A percentile compares a stretch with the other conserved stretches of the same genome.
These are phyloP conservation scores for Xiphophorus hellerii DNA, from an alignment of 2,113 vertebrate genomes.

Conservation along the genomic window DNA sequence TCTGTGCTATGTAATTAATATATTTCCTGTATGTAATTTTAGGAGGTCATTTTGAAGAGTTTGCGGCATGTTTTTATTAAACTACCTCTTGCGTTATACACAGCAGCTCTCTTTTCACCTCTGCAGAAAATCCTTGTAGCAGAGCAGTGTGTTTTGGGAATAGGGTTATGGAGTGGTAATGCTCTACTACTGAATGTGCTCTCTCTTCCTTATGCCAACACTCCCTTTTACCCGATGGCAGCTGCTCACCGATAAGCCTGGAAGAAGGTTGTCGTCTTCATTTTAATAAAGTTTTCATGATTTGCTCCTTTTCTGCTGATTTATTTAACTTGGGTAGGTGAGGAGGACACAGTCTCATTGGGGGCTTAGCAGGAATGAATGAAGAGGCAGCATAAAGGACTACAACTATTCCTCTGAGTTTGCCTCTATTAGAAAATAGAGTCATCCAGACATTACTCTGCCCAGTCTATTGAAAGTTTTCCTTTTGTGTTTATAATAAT, in stretches of 20 bases:
- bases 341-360: neutral
- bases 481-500: neutral
- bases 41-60: neutral
- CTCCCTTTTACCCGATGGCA: neutral
- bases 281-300: constrained; percentile 5
- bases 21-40: neutral
- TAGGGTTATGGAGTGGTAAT: neutral
- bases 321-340: constrained; percentile 5
- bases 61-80: neutral
- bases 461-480: neutral
- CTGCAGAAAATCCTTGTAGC: neutral
- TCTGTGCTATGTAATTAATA: neutral
- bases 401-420: neutral
- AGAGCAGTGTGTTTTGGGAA: neutral
- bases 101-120: neutral
- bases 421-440: neutral
- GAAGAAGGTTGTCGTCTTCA: neutral
- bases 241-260: neutral
- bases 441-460: neutral
- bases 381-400: neutral
- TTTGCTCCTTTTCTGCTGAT: constrained; percentile 1
- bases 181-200: neutral
- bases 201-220: neutral
- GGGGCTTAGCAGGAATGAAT: neutral
- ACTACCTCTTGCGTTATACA: neutral